phyloP scores from a whole-genome alignment of 2,113 vertebrate species.

The Podarcis muralis region DNA sequence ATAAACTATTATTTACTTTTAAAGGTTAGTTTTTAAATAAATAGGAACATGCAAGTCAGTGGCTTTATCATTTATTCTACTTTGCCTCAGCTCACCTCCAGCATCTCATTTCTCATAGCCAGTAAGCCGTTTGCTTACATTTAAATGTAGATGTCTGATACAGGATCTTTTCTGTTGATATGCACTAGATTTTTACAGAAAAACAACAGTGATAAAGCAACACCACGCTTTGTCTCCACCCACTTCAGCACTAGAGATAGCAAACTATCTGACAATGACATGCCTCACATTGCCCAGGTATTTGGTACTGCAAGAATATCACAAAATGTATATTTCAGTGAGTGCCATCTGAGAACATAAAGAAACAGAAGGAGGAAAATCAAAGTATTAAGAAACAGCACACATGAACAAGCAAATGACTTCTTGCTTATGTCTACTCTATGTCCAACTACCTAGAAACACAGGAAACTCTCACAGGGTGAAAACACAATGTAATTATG shows the following conservation, averaged over 20 bases:
- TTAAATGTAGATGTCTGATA: not conserved
- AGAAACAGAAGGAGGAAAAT: not conserved
- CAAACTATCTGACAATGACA: not conserved
- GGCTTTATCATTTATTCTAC: not conserved
- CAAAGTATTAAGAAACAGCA: not conserved
- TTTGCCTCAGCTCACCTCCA: slow-evolving; percentile 11
- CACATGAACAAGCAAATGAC: not conserved
- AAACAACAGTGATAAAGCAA: not conserved
- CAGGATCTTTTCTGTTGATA: not conserved
- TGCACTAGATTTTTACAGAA: not conserved
- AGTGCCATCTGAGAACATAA: not conserved
- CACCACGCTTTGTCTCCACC: not conserved
- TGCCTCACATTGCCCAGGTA: not conserved
- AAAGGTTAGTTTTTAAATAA: slow-evolving; percentile 29
- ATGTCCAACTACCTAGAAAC: not conserved
- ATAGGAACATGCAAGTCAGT: not conserved
- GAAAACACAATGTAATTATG: not conserved
- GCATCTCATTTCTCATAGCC: not conserved
- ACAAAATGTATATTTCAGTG: no score
- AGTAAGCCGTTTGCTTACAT: slow-evolving; percentile 1
- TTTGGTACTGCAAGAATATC: not conserved
- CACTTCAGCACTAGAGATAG: not conserved
- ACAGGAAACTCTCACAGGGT: not conserved
- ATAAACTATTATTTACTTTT: slow-evolving; percentile 5
- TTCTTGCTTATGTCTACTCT: not conserved